Evolutionary conservation across 2,113 vertebrate species (phyloP), one percentile per base, ranked within the genome.

Genomic region (Scophthalmus maximus): DNA sequence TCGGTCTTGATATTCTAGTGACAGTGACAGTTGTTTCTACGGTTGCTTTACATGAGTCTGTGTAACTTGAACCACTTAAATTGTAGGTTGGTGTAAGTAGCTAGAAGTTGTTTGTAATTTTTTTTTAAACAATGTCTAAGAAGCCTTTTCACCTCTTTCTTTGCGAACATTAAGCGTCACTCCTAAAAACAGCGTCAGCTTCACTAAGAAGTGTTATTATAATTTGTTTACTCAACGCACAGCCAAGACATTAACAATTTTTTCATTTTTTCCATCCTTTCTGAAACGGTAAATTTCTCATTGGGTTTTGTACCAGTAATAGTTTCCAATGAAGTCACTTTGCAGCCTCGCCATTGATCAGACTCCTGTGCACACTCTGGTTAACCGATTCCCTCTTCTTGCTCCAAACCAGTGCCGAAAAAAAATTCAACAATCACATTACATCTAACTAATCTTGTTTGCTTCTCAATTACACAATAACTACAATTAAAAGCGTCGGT

Each of bases 1-100:
- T 75, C 30, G 27, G 59, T 85, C 52, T 83, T 65, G 34, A 49
- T 85, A 80, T 76, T 88, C 46, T 78, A 71, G 88, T 87, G 65
- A 86, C 60, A 61, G 78, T 90, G 72, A 79, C 52, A 57, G 60
- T 69, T 61, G 66, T 69, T 49, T 61, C 60, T 55, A 12, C 78
- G 25, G 25, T 68, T 68, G 42, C 70, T 86, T 78, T 14, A 61
- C 79, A 73, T 65, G 32, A 61, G 29, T 82, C 30, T 50, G 22
- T 85, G 76, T 83, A 63, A 75, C 44, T 60, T 42, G 49, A 81
- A 81, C n/a, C 62, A 52, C 25, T 84, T 18, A 78, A 40, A 60
- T 27, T 73, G 32, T 79, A 58, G 64, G 61, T 65, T 8, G 3
- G 47, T 81, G 68, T 82, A 64, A 60, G 73, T 83, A 72, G 42